Conservation (phyloP, 1,140 invertebrate species). For the Platorchestia sp. region DNA sequence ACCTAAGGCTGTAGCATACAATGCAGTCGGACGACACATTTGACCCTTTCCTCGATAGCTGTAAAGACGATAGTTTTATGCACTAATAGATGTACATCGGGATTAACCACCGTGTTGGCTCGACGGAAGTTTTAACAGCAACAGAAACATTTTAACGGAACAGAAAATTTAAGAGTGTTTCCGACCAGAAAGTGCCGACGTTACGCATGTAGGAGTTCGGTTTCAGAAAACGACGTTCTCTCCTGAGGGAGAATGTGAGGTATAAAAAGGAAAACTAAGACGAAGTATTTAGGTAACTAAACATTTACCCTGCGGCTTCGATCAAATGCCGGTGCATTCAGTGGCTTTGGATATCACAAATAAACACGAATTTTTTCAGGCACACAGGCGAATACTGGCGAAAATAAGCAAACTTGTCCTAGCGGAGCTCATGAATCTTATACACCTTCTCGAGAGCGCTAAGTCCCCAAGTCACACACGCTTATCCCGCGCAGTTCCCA, state of each 20-base stretch:
- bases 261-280: neutral
- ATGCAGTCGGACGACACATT: neutral
- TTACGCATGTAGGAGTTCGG: neutral
- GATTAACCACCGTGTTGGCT: neutral
- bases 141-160: neutral
- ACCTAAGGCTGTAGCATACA: neutral
- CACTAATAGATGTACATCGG: neutral
- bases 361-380: neutral
- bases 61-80: neutral
- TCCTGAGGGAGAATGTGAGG: neutral
- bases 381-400: neutral
- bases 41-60: neutral
- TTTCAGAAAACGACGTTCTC: neutral
- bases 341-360: neutral
- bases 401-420: neutral
- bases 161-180: neutral
- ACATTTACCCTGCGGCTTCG: neutral
- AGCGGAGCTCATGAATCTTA: too few species aligned
- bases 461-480: neutral
- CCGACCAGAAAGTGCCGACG: neutral
- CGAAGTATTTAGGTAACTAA: neutral
- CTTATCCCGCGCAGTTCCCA: too few species aligned
- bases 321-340: neutral
- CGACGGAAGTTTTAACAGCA: neutral
- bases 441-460: too few species aligned